These are phyloP conservation scores for Nephrocerus scutellatus DNA, from an alignment of 2,888 invertebrate species.

Conservation along the genomic window DNA sequence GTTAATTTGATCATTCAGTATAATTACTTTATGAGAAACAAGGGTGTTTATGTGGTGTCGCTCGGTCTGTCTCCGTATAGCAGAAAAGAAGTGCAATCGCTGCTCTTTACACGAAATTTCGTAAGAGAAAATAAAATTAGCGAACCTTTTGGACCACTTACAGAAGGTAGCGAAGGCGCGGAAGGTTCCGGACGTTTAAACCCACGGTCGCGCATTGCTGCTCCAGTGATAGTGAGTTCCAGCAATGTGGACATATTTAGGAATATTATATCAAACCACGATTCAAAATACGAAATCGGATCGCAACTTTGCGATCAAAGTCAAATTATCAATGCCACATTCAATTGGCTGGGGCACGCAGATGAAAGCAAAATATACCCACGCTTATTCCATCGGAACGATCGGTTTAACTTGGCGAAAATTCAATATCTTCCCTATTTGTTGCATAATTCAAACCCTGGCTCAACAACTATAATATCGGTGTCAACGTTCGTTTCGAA, in stretches of 20 bases:
- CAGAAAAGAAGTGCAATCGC: slow-evolving; percentile 67
- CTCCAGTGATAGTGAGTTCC: slow-evolving; percentile 85
- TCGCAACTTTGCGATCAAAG: slow-evolving; percentile 94
- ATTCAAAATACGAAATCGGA: slow-evolving; percentile 88
- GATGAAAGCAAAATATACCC: slow-evolving; percentile 68
- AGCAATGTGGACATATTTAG: slow-evolving; percentile 81
- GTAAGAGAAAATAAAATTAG: slow-evolving; percentile 76
- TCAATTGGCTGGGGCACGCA: slow-evolving; percentile 83
- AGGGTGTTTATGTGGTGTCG: slow-evolving; percentile 80
- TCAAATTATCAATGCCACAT: slow-evolving; percentile 84
- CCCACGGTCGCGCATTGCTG: slow-evolving; percentile 87
- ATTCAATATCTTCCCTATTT: slow-evolving; percentile 88
- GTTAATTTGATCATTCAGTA: slow-evolving; percentile 67
- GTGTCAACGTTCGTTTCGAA: slow-evolving; percentile 71
- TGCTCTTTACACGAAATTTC: slow-evolving; percentile 82
- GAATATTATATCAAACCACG: slow-evolving; percentile 86
- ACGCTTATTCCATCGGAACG: slow-evolving; percentile 75
- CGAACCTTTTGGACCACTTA: slow-evolving; percentile 70
- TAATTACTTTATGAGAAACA: slow-evolving; percentile 85
- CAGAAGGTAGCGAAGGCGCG: slow-evolving; percentile 39
- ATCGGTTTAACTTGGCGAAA: slow-evolving; percentile 90
- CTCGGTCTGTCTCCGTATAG: slow-evolving; percentile 84
- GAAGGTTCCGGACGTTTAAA: slow-evolving; percentile 61
- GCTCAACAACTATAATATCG: slow-evolving; percentile 72
- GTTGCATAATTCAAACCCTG: slow-evolving; percentile 81